Percentiles rank a stretch among this genome's conserved stretches.
Evolutionary conservation across 2,888 invertebrate species (phyloP).

Genomic region (Lucinisca nassula): DNA sequence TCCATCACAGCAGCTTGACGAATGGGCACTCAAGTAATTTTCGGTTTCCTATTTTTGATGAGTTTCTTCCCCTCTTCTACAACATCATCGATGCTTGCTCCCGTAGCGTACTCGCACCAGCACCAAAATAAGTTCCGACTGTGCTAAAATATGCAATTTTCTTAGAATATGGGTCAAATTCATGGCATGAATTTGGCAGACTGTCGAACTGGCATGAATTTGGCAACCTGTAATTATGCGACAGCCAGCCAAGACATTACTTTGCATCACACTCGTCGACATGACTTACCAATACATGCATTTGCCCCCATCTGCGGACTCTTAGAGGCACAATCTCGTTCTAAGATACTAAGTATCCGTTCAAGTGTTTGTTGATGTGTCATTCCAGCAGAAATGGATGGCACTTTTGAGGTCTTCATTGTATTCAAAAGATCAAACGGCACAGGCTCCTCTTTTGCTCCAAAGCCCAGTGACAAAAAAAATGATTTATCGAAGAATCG

Average conservation of each 20-base stretch:
- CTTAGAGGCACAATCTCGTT: background rate
- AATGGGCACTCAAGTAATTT: background rate
- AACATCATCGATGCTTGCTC: background rate
- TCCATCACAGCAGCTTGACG: background rate
- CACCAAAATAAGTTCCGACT: no score
- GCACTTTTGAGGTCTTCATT: background rate
- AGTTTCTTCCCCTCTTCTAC: background rate
- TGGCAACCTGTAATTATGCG: background rate
- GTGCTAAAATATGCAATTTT: no score
- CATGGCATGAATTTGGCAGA: no score
- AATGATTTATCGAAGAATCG: background rate
- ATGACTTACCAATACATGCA: background rate
- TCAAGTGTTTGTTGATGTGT: background rate
- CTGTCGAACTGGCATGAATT: no score
- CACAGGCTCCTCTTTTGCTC: background rate
- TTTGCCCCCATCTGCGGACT: background rate
- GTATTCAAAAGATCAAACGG: background rate
- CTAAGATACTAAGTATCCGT: background rate
- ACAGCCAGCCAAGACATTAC: background rate
- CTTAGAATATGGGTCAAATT: no score
- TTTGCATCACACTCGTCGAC: background rate
- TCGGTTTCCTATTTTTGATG: no score
- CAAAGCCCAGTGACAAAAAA: constrained; percentile 11
- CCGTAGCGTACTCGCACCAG: background rate
- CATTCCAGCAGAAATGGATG: background rate